Conservation (phyloP, 2,113 vertebrate genomes). For the Strix aluco region DNA sequence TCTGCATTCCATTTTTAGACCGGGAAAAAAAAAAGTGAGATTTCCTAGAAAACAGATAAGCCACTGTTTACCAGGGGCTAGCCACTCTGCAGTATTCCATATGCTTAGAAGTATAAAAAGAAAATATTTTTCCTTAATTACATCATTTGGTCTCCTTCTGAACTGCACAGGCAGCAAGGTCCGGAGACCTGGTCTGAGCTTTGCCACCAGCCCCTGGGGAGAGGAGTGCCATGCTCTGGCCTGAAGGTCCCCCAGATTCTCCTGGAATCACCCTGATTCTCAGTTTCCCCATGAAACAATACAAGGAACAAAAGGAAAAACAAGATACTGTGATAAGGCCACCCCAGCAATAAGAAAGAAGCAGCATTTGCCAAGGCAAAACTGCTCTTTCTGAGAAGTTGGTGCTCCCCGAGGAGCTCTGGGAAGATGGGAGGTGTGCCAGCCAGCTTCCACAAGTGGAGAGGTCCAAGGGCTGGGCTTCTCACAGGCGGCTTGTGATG, state of each 20-base stretch:
- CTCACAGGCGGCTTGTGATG: neutral
- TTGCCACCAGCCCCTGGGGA: neutral
- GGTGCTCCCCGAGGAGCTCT: neutral
- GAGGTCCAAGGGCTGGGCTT: neutral
- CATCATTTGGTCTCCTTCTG: neutral
- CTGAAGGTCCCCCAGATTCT: neutral
- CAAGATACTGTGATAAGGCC: accelerated
- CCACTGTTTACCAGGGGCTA: neutral
- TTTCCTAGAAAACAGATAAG: constrained; percentile 46
- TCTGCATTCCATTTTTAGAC: constrained; percentile 43
- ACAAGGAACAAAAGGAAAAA: neutral
- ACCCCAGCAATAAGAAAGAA: neutral
- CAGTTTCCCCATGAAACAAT: neutral
- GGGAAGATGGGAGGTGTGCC: neutral
- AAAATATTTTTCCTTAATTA: neutral
- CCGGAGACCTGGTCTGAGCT: neutral
- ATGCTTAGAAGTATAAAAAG: neutral
- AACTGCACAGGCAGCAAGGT: neutral
- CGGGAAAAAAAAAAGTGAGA: neutral
- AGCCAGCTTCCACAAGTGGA: neutral
- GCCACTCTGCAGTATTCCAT: neutral
- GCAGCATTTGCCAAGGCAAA: neutral
- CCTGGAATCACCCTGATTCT: neutral
- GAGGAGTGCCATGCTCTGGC: neutral
- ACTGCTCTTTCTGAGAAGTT: neutral